These are phyloP conservation scores for Holothuria glaberrima DNA, from an alignment of 35 echinoderm and acorn worm genomes.

Conservation along the genomic window DNA sequence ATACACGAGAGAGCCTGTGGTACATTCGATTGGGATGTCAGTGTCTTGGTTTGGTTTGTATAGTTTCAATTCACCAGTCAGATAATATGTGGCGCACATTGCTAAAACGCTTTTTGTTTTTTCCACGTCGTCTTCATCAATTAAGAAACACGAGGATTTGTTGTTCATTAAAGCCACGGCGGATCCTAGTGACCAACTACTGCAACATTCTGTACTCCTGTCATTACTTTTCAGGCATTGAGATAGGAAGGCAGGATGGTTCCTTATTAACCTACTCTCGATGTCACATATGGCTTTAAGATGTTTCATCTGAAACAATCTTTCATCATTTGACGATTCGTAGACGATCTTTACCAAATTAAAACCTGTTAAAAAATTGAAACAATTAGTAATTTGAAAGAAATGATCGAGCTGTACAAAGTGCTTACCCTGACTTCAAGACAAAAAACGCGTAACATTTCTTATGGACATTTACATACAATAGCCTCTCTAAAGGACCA, in stretches of 20 bases:
- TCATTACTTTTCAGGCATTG: neutral
- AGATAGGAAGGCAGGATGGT: slow-evolving; percentile 42
- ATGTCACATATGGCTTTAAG: slow-evolving; percentile 73
- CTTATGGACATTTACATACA: no score
- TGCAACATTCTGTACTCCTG: slow-evolving; percentile 28
- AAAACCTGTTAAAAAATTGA: slow-evolving; percentile 22
- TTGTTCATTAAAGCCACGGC: slow-evolving; percentile 71
- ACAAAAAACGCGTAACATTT: no score
- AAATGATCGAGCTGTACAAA: no score
- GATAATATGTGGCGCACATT: slow-evolving; percentile 61
- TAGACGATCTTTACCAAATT: slow-evolving; percentile 59
- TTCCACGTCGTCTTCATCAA: slow-evolving; percentile 61
- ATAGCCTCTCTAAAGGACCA: no score
- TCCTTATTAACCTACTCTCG: slow-evolving; percentile 35
- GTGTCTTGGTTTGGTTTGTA: neutral
- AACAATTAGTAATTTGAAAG: neutral
- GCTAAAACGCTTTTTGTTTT: slow-evolving; percentile 39
- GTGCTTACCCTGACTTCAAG: no score
- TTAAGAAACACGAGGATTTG: slow-evolving; percentile 72
- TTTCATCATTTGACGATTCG: neutral
- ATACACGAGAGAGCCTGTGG: slow-evolving; percentile 38
- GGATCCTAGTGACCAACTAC: slow-evolving; percentile 89
- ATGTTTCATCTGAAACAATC: slow-evolving; percentile 61
- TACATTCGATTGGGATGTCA: slow-evolving; percentile 62
- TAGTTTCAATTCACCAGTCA: neutral